Conservation (phyloP, 2,113 vertebrate genomes). For the Mionectes macconnelli region DNA sequence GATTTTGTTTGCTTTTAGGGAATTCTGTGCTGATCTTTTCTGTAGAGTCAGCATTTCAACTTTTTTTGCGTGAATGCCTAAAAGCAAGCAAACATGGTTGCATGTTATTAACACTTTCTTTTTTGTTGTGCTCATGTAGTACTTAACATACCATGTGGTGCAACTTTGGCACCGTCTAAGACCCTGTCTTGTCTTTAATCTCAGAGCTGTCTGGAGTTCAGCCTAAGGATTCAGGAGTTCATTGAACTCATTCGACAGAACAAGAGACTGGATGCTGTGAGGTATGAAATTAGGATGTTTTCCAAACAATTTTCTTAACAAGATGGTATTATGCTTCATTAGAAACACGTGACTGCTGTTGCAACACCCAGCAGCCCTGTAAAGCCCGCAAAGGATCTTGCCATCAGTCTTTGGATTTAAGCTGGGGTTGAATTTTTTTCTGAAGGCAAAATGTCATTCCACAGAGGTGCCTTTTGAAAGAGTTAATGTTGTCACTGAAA, state of each 20-base stretch:
- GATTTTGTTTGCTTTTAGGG: conserved; percentile 34
- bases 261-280: conserved; percentile 97
- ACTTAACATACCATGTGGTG: background rate
- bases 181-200: conserved; percentile 50
- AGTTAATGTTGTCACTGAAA: background rate
- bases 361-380: background rate
- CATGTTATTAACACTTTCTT: background rate
- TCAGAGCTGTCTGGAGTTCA: conserved; percentile 99
- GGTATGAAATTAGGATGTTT: conserved; percentile 76
- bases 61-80: conserved; percentile 8
- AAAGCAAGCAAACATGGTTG: conserved; percentile 39
- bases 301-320: background rate
- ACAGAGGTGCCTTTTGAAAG: background rate
- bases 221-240: conserved; percentile 98
- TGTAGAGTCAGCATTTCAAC: background rate
- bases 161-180: background rate
- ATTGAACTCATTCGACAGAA: conserved; percentile 99
- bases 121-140: background rate
- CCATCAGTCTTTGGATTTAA: background rate
- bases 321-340: background rate
- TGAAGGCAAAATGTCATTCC: background rate
- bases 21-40: background rate
- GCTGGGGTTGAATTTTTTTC: background rate
- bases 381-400: background rate
- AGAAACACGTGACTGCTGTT: background rate